Base-by-base conservation (phyloP, 2,888 invertebrate species). In the Pharmacophagus antenor region DNA sequence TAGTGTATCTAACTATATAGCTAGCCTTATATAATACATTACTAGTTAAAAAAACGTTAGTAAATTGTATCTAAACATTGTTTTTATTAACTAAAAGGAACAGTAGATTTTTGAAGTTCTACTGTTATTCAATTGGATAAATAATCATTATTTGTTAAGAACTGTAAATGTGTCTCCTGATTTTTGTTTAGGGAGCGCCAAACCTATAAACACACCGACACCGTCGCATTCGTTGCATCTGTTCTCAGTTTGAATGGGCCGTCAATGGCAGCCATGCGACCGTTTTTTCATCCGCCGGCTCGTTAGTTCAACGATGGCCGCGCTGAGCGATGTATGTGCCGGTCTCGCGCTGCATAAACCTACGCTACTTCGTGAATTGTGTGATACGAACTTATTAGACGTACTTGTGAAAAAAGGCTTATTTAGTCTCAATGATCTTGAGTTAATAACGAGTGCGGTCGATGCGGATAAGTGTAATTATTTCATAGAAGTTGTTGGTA, bases 331-430 rank as follows among this genome's bases (percentile, higher is more conserved):
- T 62, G 93, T 94, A 67, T 92, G 93, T 77, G 92, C 92, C 70
- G 88, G 93, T 65, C 84, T 94, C 61, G 86, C 92, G 69, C 92
- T 93, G 57, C 93, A 94, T 80, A 93, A 92, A 81, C 86, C 91
- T 52, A 92, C 92, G 62, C 90, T 94, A 70, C 88, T 93, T 71
- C 91, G 92, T 62, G 93, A 94, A 85, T 78, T 94, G 68, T 88
- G 91, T 73, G 92, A 92, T 67, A 93, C 93, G 64, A 93, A 93
- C 78, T 83, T 94, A 55, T 74, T 94, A 67, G 92, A 92, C 64
- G 92, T 92, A 65, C 85, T 94, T 62, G 93, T 93, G 58, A 94
- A 94, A 76, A 94, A 93, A 73, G 92, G 93, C 53, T 89, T 94
- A 65, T 90, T 94, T 63, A 93, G 88, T 71, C 84, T 93, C 65